Percentiles rank a stretch among this genome's conserved stretches.
Evolutionary conservation across 30 jellyfish, hydroid and myxozoan genomes (phyloP).

Genomic region (Rhopilema esculentum): DNA sequence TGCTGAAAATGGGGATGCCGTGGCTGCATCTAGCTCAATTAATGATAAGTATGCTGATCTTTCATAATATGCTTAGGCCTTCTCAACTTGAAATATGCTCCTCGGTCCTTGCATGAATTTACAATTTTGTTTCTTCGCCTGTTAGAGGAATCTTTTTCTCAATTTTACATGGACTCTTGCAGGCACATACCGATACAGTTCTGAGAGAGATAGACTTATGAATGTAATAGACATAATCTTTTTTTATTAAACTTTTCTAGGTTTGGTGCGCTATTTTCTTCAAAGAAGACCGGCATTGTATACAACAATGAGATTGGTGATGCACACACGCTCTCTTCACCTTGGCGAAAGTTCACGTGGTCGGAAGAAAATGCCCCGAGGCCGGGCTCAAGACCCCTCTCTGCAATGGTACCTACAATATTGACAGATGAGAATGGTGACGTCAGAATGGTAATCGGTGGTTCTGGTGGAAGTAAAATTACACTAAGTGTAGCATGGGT

Average conservation of each 20-base stretch:
- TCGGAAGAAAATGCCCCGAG: constrained; percentile 72
- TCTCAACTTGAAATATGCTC: no score
- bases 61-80: background rate
- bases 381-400: constrained; percentile 58
- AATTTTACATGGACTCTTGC: no score
- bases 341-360: constrained; percentile 41
- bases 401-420: constrained; percentile 66
- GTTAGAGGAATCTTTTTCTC: no score
- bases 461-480: constrained; percentile 78
- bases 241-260: no score
- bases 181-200: no score
- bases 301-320: constrained; percentile 75
- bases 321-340: constrained; percentile 26
- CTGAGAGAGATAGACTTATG: no score
- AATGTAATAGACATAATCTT: no score
- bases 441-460: constrained; percentile 68
- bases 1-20: constrained; percentile 90
- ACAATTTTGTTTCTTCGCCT: no score
- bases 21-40: constrained; percentile 70
- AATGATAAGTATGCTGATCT: constrained; percentile 44
- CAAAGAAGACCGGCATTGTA: constrained; percentile 58
- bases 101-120: no score
- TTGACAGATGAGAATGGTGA: constrained; percentile 57
- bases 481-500: constrained; percentile 76
- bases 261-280: constrained; percentile 72